These are phyloP conservation scores for Apantesis nais DNA, from an alignment of 2,888 invertebrate species.

Conservation along the genomic window DNA sequence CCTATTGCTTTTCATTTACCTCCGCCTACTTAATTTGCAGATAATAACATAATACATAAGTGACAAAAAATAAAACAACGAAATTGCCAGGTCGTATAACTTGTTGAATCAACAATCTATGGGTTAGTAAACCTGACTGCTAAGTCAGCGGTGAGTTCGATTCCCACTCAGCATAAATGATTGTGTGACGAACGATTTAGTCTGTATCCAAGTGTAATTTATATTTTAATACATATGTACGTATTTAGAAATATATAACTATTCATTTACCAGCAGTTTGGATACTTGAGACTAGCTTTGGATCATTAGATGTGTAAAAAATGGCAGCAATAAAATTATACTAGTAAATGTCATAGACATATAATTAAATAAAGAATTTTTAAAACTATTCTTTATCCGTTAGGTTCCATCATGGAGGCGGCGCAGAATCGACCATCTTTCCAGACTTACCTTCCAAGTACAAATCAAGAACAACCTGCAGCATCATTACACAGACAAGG, in stretches of 20 bases:
- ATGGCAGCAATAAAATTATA: too few relatives aligned
- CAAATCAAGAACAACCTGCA: conserved; percentile 61
- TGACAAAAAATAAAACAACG: not conserved
- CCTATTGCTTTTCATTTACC: not conserved
- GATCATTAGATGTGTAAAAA: too few relatives aligned
- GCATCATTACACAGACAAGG: conserved; percentile 66
- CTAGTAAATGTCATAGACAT: too few relatives aligned
- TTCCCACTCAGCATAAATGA: not conserved
- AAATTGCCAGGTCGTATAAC: too few relatives aligned
- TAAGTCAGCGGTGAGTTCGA: not conserved
- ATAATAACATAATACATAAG: not conserved
- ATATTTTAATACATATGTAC: not conserved
- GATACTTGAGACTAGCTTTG: too few relatives aligned
- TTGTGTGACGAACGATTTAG: not conserved
- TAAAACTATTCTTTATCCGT: conserved; percentile 14
- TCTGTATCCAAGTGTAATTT: not conserved
- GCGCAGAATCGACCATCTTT: conserved; percentile 87
- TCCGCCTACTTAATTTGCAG: not conserved
- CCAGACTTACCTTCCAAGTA: conserved; percentile 79
- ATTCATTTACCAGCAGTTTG: not conserved
- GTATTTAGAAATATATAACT: not conserved
- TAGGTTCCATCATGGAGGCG: conserved; percentile 89
- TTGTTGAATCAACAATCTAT: too few relatives aligned
- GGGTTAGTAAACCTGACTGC: not conserved
- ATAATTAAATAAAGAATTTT: not conserved